Percentiles rank a stretch among this genome's conserved stretches.
These are phyloP conservation scores for Pangasius krempfi DNA, from an alignment of 2,797 vertebrate species.

Conservation along the genomic window DNA sequence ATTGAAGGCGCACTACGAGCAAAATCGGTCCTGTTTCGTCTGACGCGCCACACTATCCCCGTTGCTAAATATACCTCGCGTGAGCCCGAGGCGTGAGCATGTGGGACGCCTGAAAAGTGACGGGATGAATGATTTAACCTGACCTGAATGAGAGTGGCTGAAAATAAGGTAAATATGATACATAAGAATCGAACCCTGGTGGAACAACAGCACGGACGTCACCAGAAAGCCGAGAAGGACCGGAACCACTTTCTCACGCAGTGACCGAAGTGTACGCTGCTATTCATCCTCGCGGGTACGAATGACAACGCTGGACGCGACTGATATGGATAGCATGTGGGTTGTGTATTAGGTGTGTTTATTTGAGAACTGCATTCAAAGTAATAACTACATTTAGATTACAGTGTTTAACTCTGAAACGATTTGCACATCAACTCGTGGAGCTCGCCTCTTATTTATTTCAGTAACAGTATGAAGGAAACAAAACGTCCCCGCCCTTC, in stretches of 20 bases:
- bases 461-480: constrained; percentile 7
- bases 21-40: constrained; percentile 62
- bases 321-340: neutral
- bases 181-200: constrained; percentile 26
- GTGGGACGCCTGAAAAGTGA: constrained; percentile 45
- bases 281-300: neutral
- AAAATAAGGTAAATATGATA: constrained; percentile 60
- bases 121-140: constrained; percentile 47
- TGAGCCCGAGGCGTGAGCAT: constrained; percentile 32
- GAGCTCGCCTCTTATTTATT: constrained; percentile 27
- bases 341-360: neutral
- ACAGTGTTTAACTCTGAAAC: neutral
- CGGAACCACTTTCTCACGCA: constrained; percentile 42
- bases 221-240: constrained; percentile 46
- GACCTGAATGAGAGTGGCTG: constrained; percentile 54
- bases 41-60: constrained; percentile 65
- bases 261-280: neutral
- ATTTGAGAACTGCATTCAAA: constrained; percentile 3
- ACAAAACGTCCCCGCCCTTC: neutral
- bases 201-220: constrained; percentile 36
- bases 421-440: neutral
- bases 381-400: neutral
- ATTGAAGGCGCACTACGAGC: constrained; percentile 65
- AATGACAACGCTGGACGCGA: constrained; percentile 34
- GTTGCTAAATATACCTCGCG: constrained; percentile 70